phyloP scores from a whole-genome alignment of 2,113 vertebrate species.

The Gopherus flavomarginatus region DNA sequence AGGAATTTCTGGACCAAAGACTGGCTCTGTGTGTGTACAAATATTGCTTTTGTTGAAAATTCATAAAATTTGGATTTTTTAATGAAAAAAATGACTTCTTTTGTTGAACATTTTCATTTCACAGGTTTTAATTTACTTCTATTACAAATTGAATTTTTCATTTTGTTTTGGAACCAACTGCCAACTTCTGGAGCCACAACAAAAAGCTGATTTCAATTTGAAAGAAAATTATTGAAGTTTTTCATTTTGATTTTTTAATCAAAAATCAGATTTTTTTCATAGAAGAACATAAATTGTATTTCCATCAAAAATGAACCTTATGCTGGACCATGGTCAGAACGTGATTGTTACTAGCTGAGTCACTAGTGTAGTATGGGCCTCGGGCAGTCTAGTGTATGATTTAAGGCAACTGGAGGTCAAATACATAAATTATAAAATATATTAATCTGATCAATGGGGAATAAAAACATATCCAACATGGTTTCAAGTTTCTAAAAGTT shows the following conservation, averaged over 20 bases:
- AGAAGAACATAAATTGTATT: neutral
- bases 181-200: neutral
- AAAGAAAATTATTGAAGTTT: neutral
- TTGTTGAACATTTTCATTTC: neutral
- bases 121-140: neutral
- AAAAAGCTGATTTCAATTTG: neutral
- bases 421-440: neutral
- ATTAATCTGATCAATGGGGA: neutral
- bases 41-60: neutral
- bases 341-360: neutral
- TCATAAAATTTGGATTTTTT: neutral
- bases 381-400: neutral
- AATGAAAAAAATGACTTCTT: neutral
- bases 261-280: neutral
- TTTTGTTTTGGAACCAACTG: neutral
- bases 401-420: neutral
- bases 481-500: neutral
- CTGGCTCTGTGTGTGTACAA: neutral
- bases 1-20: neutral
- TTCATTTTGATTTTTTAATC: neutral
- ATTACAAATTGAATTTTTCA: neutral
- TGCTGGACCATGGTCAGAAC: neutral
- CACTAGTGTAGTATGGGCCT: rapidly evolving
- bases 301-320: neutral
- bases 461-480: neutral